Evolutionary conservation across 1,140 invertebrate genomes (phyloP), one percentile per base, ranked within the genome.

Genomic region (Drosophila kikkawai): DNA sequence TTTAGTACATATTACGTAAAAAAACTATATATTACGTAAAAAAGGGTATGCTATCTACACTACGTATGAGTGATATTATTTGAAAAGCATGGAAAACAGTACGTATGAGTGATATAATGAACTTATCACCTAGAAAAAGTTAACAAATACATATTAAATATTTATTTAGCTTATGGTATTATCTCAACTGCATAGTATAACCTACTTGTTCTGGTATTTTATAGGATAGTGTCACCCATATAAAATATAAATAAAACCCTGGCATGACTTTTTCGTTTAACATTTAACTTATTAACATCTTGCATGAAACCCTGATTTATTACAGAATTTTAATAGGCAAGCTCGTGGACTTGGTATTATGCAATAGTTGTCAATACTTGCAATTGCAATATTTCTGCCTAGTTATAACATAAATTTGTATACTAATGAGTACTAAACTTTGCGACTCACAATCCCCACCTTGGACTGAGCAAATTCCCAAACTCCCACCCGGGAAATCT

Each of bases 401-500:
- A 66, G 15, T 29, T 1, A 36, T 29, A 36, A 45, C 19, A 63
- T 63, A 63, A 64, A 44, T 60, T 42, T 66, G 22, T n/a, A 67
- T 51, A 67, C 37, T 36, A 55, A 70, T 67, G 29, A 67, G 48
- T 32, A 29, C 32, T 70, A n/a, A 68, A 44, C 48, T 22, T 11
- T 45, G 67, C 29, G n/a, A 51, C 59, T 51, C 36, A 39, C 19
- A 7, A 22, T 22, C 22, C 26, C 51, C 32, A 39, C 63, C 67
- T 55, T 19, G 63, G 39, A 3, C 13, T 51, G 4, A 17, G 29
- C 7, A 22, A 65, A 37, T 68, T 55, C 34, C 39, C 41, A 55
- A 68, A 70, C 64, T 55, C 32, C 64, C 67, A 70, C 47, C 58
- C 39, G 47, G 69, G 67, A 71, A 73, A 36, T 58, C 53, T 60